phyloP scores from a whole-genome alignment of 2,888 invertebrate species.

The Archaeoteleia sp. region DNA sequence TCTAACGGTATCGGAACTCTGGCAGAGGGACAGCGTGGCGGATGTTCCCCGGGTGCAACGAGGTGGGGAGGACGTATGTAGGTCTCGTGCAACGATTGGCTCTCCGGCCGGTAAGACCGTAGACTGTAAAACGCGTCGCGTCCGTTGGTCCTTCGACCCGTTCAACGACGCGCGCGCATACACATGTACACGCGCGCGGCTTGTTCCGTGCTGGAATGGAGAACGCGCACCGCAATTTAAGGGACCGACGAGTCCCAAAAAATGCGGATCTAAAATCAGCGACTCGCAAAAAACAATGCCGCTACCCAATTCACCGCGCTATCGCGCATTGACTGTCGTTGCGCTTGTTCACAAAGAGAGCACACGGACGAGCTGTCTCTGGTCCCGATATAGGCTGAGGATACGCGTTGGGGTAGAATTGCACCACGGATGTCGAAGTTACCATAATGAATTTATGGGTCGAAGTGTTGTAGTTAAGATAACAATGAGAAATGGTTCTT shows the following conservation, averaged over 20 bases:
- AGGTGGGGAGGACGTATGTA: constrained; percentile 69
- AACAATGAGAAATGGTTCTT: too few relatives aligned
- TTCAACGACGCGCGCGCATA: constrained; percentile 29
- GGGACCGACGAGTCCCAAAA: constrained; percentile 32
- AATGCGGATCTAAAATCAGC: constrained; percentile 35
- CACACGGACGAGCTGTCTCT: too few relatives aligned
- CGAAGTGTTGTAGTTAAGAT: too few relatives aligned
- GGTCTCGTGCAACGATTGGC: constrained; percentile 71
- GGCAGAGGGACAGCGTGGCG: constrained; percentile 56
- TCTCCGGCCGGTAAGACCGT: constrained; percentile 57
- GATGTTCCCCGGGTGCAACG: constrained; percentile 57
- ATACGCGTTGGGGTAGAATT: too few relatives aligned
- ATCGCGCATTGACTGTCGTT: too few relatives aligned
- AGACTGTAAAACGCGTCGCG: constrained; percentile 53
- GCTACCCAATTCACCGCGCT: neutral
- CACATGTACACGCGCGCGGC: constrained; percentile 17
- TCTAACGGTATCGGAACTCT: constrained; percentile 70
- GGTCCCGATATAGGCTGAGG: too few relatives aligned
- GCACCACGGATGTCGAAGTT: too few relatives aligned
- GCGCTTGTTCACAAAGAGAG: too few relatives aligned
- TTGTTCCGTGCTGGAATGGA: constrained; percentile 19
- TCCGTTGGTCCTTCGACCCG: constrained; percentile 46
- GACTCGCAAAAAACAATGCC: constrained; percentile 19
- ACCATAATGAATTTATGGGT: too few relatives aligned
- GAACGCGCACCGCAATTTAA: constrained; percentile 38